Percentiles rank a stretch among this genome's conserved stretches.
These are phyloP conservation scores for Andricus curvator DNA, from an alignment of 2,888 invertebrate species.

Conservation along the genomic window DNA sequence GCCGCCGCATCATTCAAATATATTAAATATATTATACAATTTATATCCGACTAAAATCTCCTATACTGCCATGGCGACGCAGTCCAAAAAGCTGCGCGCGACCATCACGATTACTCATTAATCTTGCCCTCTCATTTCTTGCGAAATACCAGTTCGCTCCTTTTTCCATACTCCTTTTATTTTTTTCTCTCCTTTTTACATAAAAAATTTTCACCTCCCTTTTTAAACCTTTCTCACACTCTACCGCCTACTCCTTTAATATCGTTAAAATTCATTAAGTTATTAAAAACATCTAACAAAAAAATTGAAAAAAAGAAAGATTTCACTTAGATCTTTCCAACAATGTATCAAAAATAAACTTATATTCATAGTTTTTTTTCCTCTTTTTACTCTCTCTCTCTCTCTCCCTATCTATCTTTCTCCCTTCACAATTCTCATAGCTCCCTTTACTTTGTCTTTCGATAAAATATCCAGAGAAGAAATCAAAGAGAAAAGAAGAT, in stretches of 20 bases:
- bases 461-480: slow-evolving; percentile 45
- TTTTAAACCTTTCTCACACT: slow-evolving; percentile 58
- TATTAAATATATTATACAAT: slow-evolving; percentile 78
- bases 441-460: slow-evolving; percentile 38
- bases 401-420: slow-evolving; percentile 52
- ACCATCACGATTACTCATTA: slow-evolving; percentile 56
- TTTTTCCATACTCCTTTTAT: slow-evolving; percentile 49
- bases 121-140: slow-evolving; percentile 40
- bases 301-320: slow-evolving; percentile 72
- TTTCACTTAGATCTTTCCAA: slow-evolving; percentile 74
- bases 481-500: slow-evolving; percentile 31
- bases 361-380: slow-evolving; percentile 70
- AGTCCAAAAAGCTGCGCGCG: slow-evolving; percentile 73
- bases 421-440: slow-evolving; percentile 43
- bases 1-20: slow-evolving; percentile 72
- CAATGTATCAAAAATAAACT: slow-evolving; percentile 78
- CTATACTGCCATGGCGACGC: slow-evolving; percentile 67
- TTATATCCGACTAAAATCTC: slow-evolving; percentile 74
- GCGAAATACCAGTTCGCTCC: slow-evolving; percentile 55
- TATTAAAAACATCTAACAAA: slow-evolving; percentile 77
- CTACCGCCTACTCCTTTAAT: slow-evolving; percentile 66
- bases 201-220: slow-evolving; percentile 65
- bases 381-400: slow-evolving; percentile 58
- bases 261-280: slow-evolving; percentile 76
- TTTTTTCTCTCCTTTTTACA: slow-evolving; percentile 55